phyloP scores from a whole-genome alignment of 2,113 vertebrate species.

The Regulus satrapa region DNA sequence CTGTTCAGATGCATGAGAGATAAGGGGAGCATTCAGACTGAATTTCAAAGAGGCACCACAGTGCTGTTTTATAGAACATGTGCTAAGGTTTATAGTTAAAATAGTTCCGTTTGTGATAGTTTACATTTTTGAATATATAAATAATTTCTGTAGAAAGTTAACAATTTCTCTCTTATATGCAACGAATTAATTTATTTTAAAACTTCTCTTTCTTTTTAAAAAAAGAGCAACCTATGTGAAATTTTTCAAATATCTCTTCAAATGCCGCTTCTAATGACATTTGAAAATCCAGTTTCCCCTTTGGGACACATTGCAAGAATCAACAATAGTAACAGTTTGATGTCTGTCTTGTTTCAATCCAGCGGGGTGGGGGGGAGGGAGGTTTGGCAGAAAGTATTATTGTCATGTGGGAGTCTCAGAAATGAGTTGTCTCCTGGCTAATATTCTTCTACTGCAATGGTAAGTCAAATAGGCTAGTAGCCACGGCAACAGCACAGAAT shows the following conservation, averaged over 20 bases:
- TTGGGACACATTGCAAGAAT: neutral
- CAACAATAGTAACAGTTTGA: constrained; percentile 53
- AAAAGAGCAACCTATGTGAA: neutral
- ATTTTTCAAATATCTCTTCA: neutral
- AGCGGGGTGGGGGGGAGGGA: neutral
- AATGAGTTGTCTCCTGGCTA: constrained; percentile 58
- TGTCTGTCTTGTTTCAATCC: constrained; percentile 41
- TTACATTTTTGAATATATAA: neutral
- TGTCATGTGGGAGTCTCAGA: constrained; percentile 49
- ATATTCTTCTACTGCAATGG: constrained; percentile 36
- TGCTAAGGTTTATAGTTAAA: neutral
- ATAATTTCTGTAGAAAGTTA: neutral
- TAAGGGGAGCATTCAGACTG: neutral
- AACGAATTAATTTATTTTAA: neutral
- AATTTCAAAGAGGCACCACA: neutral
- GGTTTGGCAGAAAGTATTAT: constrained; percentile 38
- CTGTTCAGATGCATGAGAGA: neutral
- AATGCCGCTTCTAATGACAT: neutral
- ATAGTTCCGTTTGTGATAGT: neutral
- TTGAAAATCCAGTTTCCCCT: constrained; percentile 11
- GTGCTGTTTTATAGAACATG: neutral
- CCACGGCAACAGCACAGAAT: constrained; percentile 49
- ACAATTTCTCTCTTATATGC: neutral
- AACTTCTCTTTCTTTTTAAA: neutral
- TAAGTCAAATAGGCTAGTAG: constrained; percentile 57